These are phyloP conservation scores for Ciconia maguari DNA, from an alignment of 2,113 vertebrate species.

Conservation along the genomic window DNA sequence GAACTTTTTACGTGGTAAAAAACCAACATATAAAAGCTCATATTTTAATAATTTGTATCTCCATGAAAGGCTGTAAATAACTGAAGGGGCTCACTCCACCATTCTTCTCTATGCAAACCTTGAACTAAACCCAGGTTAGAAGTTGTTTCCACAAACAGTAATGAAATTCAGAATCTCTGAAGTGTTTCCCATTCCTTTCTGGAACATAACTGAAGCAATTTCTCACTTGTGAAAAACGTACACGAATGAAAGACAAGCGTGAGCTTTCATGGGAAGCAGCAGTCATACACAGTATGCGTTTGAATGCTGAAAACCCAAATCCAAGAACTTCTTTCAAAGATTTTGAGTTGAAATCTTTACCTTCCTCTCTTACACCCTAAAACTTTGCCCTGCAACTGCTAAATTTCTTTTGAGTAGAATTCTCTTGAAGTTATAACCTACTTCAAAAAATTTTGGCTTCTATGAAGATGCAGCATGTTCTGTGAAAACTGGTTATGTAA, in stretches of 20 bases:
- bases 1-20: neutral
- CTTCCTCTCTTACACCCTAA: neutral
- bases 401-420: neutral
- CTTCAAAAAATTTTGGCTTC: neutral
- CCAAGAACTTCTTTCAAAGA: neutral
- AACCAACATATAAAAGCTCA: neutral
- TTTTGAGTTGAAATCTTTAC: neutral
- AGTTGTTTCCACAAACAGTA: neutral
- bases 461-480: neutral
- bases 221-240: neutral
- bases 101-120: neutral
- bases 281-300: neutral
- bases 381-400: neutral
- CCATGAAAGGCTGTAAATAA: neutral
- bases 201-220: neutral
- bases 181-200: neutral
- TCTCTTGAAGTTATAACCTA: neutral
- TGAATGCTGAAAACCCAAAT: neutral
- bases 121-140: neutral
- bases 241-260: neutral
- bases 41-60: neutral
- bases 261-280: neutral
- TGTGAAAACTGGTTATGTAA: neutral
- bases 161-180: neutral
- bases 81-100: neutral